These are phyloP conservation scores for Drosophila setifemur DNA, from an alignment of 1,140 invertebrate genomes.

Conservation along the genomic window DNA sequence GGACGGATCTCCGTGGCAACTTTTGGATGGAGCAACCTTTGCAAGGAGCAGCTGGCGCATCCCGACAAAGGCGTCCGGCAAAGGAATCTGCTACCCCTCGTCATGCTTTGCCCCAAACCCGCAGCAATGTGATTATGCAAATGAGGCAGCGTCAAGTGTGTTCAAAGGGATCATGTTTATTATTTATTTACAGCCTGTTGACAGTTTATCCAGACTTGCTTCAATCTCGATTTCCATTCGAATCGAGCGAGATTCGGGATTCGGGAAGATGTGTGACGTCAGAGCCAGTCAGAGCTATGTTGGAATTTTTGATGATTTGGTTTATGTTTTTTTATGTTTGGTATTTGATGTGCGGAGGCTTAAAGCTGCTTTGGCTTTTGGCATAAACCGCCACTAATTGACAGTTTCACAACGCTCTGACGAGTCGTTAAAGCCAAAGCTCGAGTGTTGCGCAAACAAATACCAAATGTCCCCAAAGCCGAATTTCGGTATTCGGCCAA, in stretches of 20 bases:
- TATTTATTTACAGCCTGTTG: slow-evolving; percentile 76
- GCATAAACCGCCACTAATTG: slow-evolving; percentile 68
- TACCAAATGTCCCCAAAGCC: slow-evolving; percentile 51
- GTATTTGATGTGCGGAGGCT: slow-evolving; percentile 7
- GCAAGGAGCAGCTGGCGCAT: slow-evolving; percentile 33
- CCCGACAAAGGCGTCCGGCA: slow-evolving; percentile 28
- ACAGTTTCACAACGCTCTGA: slow-evolving; percentile 60
- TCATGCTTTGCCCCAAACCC: slow-evolving; percentile 6
- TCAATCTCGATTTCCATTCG: slow-evolving; percentile 37
- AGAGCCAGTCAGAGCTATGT: slow-evolving; percentile 3
- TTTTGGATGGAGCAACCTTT: slow-evolving; percentile 26
- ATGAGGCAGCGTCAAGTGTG: slow-evolving; percentile 60
- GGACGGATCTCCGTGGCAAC: slow-evolving; percentile 38
- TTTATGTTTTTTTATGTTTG: background rate
- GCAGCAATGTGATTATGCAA: slow-evolving; percentile 73
- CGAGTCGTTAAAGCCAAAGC: slow-evolving; percentile 65
- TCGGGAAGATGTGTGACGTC: slow-evolving; percentile 68
- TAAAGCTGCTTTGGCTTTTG: slow-evolving; percentile 44
- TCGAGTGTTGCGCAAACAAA: slow-evolving; percentile 74
- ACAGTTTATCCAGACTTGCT: slow-evolving; percentile 55
- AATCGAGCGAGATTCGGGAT: too few species aligned
- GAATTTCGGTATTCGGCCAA: slow-evolving; percentile 4
- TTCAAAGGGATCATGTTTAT: slow-evolving; percentile 77
- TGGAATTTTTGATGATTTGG: background rate
- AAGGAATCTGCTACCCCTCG: background rate